Base-by-base conservation (phyloP, 2,888 invertebrate genomes). In the Netelia inedita region DNA sequence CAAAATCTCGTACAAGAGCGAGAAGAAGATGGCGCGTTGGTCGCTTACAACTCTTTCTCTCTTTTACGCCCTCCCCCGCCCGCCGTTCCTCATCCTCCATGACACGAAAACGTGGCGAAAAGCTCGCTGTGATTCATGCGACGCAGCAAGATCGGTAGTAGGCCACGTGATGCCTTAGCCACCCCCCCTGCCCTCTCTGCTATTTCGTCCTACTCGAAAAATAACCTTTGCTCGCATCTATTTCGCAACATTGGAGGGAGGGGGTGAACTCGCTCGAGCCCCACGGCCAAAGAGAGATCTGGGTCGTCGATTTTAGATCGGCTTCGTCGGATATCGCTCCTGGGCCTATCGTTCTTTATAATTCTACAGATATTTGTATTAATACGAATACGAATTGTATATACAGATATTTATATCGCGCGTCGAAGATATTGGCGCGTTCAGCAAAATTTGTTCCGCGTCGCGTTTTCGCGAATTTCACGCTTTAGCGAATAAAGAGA, bases 281-380 rank as follows among this genome's bases (percentile, higher is more conserved):
- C 83, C 79, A 88, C 86, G 85, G 87, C 87, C 88, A 83, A 85
- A 79, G 82, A 75, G 85, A 92, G 92, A 93, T 93, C 92, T 93
- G 88, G 93, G 92, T 92, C 93, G 92, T 88, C 89, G 93, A 93
- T 93, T 92, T 90, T 90, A 92, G 28, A 93, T 91, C 92, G 89
- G 88, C 89, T 89, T 89, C 90, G 88, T 89, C 88, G 88, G 66
- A 73, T 72, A 79, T 82, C 79, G 78, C 79, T 87, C 28, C 83
- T 55, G 80, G 84, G 82, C 82, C 81, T 74, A 63, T 46, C 69
- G 53, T 35, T 53, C 71, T 72, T 69, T 53, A 50, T 65, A 59
- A 76, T 76, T 59, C 43, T 69, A 61, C 11, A 14, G 16, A 59
- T 57, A 28, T 55, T 55, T 28, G 19, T 50, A 50, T 46, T 46